Conservation (phyloP, 2,797 vertebrate species). For the Salmo trutta region DNA sequence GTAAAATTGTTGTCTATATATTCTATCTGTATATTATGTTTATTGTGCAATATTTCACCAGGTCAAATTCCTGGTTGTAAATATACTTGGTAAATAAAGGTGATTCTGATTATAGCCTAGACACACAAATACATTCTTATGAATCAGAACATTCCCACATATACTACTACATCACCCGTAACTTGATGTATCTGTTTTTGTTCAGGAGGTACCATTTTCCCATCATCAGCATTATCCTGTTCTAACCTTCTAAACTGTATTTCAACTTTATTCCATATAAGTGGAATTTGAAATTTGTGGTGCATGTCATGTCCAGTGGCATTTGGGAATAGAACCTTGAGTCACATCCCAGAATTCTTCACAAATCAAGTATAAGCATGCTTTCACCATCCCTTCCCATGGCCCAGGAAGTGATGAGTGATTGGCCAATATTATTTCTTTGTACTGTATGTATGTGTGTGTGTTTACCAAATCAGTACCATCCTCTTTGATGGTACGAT, state of each 20-base stretch:
- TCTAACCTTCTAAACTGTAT: background rate
- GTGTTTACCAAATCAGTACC: background rate
- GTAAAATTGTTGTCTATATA: background rate
- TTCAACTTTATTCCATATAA: too few relatives aligned
- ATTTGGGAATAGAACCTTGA: conserved; percentile 31
- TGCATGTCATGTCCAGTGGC: background rate
- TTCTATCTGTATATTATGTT: background rate
- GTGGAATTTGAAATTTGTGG: too few relatives aligned
- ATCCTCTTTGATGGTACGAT: background rate
- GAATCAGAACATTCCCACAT: background rate
- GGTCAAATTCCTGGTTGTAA: background rate
- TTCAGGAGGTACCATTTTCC: background rate
- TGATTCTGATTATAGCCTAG: background rate
- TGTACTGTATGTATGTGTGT: background rate
- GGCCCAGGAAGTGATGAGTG: conserved; percentile 1
- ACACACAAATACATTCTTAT: background rate
- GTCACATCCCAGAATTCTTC: conserved; percentile 15
- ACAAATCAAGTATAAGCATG: too few relatives aligned
- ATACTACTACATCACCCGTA: background rate
- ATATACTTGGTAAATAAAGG: background rate
- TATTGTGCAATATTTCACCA: background rate
- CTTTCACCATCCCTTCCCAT: conserved; percentile 13
- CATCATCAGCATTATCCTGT: background rate
- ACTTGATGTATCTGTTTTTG: background rate
- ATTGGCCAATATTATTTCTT: background rate